Evolutionary conservation across 2,797 vertebrate genomes (phyloP), one percentile per base, ranked within the genome.

Genomic region (Nannoperca obscura): DNA sequence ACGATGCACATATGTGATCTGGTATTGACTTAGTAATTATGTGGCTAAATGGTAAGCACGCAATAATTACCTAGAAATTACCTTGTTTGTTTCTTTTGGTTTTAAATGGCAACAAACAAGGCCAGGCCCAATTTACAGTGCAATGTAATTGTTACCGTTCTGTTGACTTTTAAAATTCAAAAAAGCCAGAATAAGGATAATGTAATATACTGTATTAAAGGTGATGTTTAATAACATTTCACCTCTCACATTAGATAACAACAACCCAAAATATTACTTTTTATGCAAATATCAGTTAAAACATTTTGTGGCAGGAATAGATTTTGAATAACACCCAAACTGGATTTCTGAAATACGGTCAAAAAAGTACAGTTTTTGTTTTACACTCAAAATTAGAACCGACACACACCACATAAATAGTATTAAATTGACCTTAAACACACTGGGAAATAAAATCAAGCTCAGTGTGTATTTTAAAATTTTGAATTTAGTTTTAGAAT

Each of bases 51-150:
- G 82, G 73, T 85, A 84, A 88, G 80, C 82, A 84, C 61, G 74
- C 85, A 89, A 81, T 89, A 93, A 92, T 92, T 91, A 91, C 88
- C 78, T 76, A 82, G 82, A 88, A 90, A 92, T 92, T 81, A 92
- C 88, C 90, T 90, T 90, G 91, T 92, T 93, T 93, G 90, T 93
- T 93, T 89, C 86, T 88, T 71, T 81, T 81, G 88, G 85, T 90
- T 93, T 91, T 78, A 89, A 90, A 89, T 27, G 80, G 84, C 74
- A 92, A 89, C 91, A 89, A 92, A 89, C 83, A 64, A 86, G 86
- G 83, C 65, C 74, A 67, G 80, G 82, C 85, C 80, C 79, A 74
- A 87, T 88, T 92, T 89, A 86, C 84, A 42, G 7, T 68, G 53
- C 55, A 10, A 20, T 66, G 74, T 71, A 78, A 84, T 76, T 22